Base-by-base conservation (phyloP, 2,797 vertebrate genomes). In the Hoplostethus atlanticus region DNA sequence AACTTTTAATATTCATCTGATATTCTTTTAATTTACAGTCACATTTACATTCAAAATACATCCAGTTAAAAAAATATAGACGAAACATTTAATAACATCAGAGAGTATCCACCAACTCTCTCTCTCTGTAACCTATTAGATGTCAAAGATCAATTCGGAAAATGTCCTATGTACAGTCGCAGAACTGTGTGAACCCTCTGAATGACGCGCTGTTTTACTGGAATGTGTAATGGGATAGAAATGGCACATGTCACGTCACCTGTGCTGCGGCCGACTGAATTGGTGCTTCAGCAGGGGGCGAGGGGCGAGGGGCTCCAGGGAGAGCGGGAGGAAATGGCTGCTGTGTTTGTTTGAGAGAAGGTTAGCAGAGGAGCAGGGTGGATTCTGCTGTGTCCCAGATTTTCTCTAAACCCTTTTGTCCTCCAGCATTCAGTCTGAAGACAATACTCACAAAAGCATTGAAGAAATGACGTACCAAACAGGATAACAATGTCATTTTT, bases 331-430 rank as follows among this genome's bases (percentile, higher is more conserved):
- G 88, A 92, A 92, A 94, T 87, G 89, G 85, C 85, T 89, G 87
- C 84, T 87, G 80, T 85, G 85, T 90, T 90, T 89, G 87, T 92
- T 87, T 87, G 90, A 87, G 79, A 69, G 70, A 83, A 90, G 89
- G 91, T 90, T 89, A 92, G 89, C 83, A 78, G 84, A 90, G 88
- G 90, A 86, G 86, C 87, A 91, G 84, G 71, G 85, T 82, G 79
- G 86, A 91, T 88, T 92, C 84, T 84, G 87, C 89, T 90, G 86
- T 86, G 83, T 89, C 92, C 92, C 91, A 89, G 87, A 93, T 92
- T 85, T 87, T 86, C 84, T 81, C 71, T 88, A 86, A 86, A 87
- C 86, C 84, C 84, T 89, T 94, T 92, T 93, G 90, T 93, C 86
- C 76, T 89, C 81, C 84, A 86, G 74, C 79, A 73, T 88, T 87